Conservation (phyloP, 2,888 invertebrate species). For the Pilophorus perplexus region DNA sequence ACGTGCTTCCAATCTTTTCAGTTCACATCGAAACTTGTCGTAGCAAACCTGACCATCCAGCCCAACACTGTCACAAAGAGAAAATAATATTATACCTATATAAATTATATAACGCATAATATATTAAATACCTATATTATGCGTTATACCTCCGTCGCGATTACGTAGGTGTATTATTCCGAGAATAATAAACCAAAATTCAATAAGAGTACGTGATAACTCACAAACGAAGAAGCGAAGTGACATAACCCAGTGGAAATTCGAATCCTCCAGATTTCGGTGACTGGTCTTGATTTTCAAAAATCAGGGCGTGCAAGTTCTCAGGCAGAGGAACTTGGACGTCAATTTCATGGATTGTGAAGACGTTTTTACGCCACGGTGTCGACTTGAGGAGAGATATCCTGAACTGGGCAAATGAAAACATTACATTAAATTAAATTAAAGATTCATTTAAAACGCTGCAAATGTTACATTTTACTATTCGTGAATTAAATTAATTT, state of each 20-base stretch:
- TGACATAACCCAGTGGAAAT: not conserved
- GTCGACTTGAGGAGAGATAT: conserved; percentile 45
- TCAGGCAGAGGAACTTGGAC: conserved; percentile 44
- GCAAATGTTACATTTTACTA: no score
- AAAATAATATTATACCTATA: not conserved
- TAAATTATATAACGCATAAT: no score
- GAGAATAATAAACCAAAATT: no score
- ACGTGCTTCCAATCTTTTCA: not conserved
- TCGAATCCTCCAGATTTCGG: not conserved
- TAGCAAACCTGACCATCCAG: not conserved
- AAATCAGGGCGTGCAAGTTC: conserved; percentile 26
- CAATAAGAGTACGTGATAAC: no score
- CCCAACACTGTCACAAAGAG: conserved; percentile 1
- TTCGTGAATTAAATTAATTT: no score
- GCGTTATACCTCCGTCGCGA: not conserved
- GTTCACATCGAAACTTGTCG: not conserved
- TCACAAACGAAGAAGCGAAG: not conserved
- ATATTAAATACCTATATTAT: no score
- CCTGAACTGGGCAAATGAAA: conserved; percentile 38
- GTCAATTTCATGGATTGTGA: conserved; percentile 47
- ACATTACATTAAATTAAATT: no score
- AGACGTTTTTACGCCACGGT: conserved; percentile 42
- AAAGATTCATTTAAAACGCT: no score
- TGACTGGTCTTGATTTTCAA: not conserved
- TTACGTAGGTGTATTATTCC: no score